Evolutionary conservation across 2,797 vertebrate genomes (phyloP), one percentile per base, ranked within the genome.

Genomic region (Lepus oiostolus): DNA sequence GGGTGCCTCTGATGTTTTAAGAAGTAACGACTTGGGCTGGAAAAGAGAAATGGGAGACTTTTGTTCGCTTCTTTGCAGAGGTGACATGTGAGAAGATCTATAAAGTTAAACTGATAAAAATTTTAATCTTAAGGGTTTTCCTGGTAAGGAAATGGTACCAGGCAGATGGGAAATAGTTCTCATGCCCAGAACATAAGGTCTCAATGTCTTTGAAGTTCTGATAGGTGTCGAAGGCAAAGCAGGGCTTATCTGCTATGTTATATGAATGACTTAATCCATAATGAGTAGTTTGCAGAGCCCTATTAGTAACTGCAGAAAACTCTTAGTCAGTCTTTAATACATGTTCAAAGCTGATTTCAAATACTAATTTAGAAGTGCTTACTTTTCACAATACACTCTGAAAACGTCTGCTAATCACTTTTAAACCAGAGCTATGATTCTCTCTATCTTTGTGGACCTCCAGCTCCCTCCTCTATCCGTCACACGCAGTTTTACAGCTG

Each of bases 391-490:
- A 32, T 22, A 32, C 12, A 71, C 21, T 82, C 54, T 90, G 26
- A 87, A 90, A 65, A 42, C 26, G n/a, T 65, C 79, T 79, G 52
- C 32, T 87, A 24, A 38, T 80, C 32, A 50, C 52, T 60, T 76
- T 42, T 32, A 67, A 77, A 54, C 58, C 10, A 75, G 38, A 42
- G 68, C 38, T 47, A 85, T 30, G 42, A 30, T 24, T 74, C 14
- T 76, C 7, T 71, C 9, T 67, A 2, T 32, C 58, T 16, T 50
- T 17, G 12, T 0, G 8, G 26, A 16, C 38, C 8, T 8, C 24
- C 28, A 71, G 1, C 30, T 24, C 17, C 72, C 60, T 32, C 52
- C 50, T 91, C 24, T 4, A 14, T 68, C 75, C 52, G 0, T 54
- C n/a, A 24, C 32, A 32, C 35, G 47, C 16, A 12, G 8, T 47